A percentile compares a stretch with the other conserved stretches of the same genome.
Evolutionary conservation across 1,140 invertebrate genomes (phyloP).

Genomic region (Metaphire vulgaris): DNA sequence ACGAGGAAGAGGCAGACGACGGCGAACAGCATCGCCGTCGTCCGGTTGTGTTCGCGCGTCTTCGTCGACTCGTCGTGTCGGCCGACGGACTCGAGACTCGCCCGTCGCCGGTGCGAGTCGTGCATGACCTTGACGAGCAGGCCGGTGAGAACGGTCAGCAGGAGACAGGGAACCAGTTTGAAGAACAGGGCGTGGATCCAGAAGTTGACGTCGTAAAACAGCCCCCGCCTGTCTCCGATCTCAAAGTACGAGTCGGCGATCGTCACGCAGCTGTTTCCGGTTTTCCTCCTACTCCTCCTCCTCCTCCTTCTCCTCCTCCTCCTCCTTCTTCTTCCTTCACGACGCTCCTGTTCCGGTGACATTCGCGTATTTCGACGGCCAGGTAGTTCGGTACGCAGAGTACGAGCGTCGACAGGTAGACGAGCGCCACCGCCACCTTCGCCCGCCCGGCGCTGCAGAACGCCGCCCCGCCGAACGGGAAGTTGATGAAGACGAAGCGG

Average conservation of each 20-base stretch:
- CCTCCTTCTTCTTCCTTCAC: neutral
- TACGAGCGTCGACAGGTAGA: constrained; percentile 66
- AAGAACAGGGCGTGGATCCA: constrained; percentile 41
- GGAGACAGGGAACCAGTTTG: constrained; percentile 52
- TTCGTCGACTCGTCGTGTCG: constrained; percentile 39
- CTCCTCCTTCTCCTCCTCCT: constrained; percentile 21
- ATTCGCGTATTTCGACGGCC: constrained; percentile 31
- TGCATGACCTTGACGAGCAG: constrained; percentile 51
- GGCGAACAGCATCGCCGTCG: constrained; percentile 81
- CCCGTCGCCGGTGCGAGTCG: constrained; percentile 46
- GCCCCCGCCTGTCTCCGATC: constrained; percentile 41
- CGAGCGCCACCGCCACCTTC: constrained; percentile 63
- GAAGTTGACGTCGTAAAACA: constrained; percentile 43
- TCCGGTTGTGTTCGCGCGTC: constrained; percentile 62
- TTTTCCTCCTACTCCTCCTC: no score
- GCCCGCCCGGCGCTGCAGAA: constrained; percentile 72
- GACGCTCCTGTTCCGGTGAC: neutral
- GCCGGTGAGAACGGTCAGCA: constrained; percentile 53
- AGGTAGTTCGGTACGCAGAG: constrained; percentile 73
- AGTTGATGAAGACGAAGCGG: constrained; percentile 67
- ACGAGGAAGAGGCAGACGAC: constrained; percentile 76
- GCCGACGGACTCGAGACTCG: constrained; percentile 41
- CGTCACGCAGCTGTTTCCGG: constrained; percentile 23
- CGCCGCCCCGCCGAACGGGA: constrained; percentile 61
- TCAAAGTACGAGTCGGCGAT: constrained; percentile 8